Conservation (phyloP, 2,888 invertebrate genomes). For the Drosophila atripex region DNA sequence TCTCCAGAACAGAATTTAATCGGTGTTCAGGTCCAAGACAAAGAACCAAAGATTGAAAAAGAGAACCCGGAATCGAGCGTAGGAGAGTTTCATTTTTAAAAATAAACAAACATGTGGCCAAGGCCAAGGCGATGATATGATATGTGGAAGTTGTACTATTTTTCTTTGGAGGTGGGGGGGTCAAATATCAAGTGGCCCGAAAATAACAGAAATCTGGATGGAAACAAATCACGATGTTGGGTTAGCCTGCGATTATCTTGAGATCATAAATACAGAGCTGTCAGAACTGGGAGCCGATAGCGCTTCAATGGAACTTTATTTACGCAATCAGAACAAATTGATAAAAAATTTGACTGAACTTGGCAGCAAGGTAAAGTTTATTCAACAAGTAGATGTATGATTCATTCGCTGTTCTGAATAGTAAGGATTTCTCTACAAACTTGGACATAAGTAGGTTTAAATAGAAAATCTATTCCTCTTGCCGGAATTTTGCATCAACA, state of each 20-base stretch:
- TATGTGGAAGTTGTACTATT: not conserved
- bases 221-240: conserved; percentile 31
- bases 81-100: conserved; percentile 23
- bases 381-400: not conserved
- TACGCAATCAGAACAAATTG: not conserved
- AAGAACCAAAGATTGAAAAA: not conserved
- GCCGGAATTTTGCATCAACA: not conserved
- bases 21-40: not conserved
- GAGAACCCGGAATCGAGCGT: not conserved
- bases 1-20: conserved; percentile 23
- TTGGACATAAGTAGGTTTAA: not conserved
- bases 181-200: conserved; percentile 15
- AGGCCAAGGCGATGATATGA: conserved; percentile 26
- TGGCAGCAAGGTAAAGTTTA: not conserved
- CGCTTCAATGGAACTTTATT: not conserved
- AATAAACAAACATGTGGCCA: conserved; percentile 29
- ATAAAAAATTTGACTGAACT: not conserved
- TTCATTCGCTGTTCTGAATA: not conserved
- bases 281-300: not conserved
- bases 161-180: not conserved
- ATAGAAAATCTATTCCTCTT: not conserved
- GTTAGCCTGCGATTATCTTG: conserved; percentile 7
- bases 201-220: conserved; percentile 12
- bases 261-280: conserved; percentile 20
- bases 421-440: not conserved